Percentiles rank a stretch among this genome's conserved stretches.
Conservation (phyloP, 2,113 vertebrate genomes). For the Varanus salvator region DNA sequence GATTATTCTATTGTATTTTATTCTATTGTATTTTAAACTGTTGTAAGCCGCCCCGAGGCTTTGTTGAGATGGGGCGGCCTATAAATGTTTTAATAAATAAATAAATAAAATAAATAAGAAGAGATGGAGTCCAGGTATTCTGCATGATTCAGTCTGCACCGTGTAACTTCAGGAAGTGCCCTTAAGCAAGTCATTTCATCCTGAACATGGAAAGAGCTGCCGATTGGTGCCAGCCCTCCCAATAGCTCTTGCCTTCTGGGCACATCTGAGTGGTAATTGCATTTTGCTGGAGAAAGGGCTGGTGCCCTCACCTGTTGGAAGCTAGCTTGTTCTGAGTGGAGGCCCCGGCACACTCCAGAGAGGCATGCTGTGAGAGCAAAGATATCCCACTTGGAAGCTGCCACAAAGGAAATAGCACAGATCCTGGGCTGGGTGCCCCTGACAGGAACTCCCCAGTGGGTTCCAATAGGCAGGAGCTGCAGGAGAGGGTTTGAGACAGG, state of each 20-base stretch:
- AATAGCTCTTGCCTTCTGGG: too few species aligned
- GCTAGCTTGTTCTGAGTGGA: too few species aligned
- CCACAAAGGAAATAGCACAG: not conserved
- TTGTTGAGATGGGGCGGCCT: too few species aligned
- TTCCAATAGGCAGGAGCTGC: not conserved
- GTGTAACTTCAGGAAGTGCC: conserved; percentile 58
- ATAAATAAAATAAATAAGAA: too few species aligned
- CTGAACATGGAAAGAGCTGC: conserved; percentile 32
- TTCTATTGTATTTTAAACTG: too few species aligned
- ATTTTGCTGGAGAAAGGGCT: not conserved
- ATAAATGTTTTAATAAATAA: too few species aligned
- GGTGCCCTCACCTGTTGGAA: too few species aligned
- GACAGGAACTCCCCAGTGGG: not conserved
- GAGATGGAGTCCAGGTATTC: too few species aligned
- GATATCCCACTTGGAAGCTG: not conserved
- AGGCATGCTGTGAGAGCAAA: too few species aligned
- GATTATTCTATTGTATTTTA: too few species aligned
- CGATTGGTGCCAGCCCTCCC: conserved; percentile 14
- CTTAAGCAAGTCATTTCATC: conserved; percentile 60
- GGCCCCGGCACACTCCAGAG: not conserved
- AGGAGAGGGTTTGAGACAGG: not conserved
- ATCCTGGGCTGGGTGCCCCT: not conserved
- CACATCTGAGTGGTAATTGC: not conserved
- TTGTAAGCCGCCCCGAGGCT: too few species aligned
- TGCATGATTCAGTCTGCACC: conserved; percentile 52